phyloP scores from a whole-genome alignment of 1,140 invertebrate species.

The Psix sp. region DNA sequence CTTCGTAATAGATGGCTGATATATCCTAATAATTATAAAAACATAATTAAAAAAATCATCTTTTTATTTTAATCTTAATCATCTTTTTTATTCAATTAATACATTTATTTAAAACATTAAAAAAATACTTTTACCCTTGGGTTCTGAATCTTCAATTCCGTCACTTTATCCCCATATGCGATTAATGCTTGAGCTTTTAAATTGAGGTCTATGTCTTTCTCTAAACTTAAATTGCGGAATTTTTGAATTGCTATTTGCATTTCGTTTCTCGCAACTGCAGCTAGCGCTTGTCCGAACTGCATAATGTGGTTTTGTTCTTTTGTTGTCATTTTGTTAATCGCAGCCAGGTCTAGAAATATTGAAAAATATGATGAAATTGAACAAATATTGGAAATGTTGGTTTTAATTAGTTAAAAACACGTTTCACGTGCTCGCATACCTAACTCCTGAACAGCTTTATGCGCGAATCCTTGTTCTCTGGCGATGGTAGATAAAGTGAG shows the following conservation, averaged over 20 bases:
- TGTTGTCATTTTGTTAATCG: slow-evolving; percentile 56
- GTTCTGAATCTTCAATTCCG: slow-evolving; percentile 79
- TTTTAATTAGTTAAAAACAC: too few species aligned
- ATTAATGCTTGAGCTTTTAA: slow-evolving; percentile 71
- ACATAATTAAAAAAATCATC: too few species aligned
- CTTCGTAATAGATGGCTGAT: slow-evolving; percentile 36
- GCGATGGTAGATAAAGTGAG: slow-evolving; percentile 55
- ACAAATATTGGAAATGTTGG: too few species aligned
- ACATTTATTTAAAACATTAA: background rate
- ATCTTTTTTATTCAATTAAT: background rate
- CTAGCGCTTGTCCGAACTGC: slow-evolving; percentile 80
- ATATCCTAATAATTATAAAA: slow-evolving; percentile 27
- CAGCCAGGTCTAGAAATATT: slow-evolving; percentile 58
- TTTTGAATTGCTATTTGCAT: slow-evolving; percentile 78
- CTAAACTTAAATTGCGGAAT: slow-evolving; percentile 78
- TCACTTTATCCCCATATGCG: slow-evolving; percentile 85
- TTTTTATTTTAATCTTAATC: background rate
- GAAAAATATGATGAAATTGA: slow-evolving; percentile 7
- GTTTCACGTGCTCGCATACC: slow-evolving; percentile 41
- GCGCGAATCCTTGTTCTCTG: slow-evolving; percentile 60
- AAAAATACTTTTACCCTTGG: slow-evolving; percentile 33
- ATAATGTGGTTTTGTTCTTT: slow-evolving; percentile 59
- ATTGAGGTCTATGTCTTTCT: slow-evolving; percentile 68
- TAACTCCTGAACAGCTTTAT: slow-evolving; percentile 59
- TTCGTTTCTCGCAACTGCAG: slow-evolving; percentile 80